Evolutionary conservation across 1,140 invertebrate genomes (phyloP).

Genomic region (Sitophilus oryzae): DNA sequence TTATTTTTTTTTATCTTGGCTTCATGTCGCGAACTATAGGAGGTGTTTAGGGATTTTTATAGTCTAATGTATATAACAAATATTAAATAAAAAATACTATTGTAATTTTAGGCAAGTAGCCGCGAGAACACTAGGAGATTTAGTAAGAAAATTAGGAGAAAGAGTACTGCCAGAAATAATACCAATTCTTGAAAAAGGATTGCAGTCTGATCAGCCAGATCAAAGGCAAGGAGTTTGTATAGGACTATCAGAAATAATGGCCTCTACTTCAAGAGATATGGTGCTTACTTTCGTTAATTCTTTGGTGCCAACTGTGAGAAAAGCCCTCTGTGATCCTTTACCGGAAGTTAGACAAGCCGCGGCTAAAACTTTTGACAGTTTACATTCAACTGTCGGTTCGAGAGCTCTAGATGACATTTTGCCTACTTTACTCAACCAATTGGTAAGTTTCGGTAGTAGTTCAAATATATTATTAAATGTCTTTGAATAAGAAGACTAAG

Average conservation of each 20-base stretch:
- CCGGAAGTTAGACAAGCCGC: constrained; percentile 91
- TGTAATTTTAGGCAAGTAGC: constrained; percentile 69
- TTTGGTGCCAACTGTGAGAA: constrained; percentile 92
- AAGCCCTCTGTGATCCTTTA: constrained; percentile 88
- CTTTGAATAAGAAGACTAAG: too few species aligned
- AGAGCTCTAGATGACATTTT: constrained; percentile 97
- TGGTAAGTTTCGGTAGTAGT: constrained; percentile 54
- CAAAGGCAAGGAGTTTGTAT: constrained; percentile 98
- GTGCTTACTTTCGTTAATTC: constrained; percentile 90
- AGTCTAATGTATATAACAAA: too few species aligned
- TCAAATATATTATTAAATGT: too few species aligned
- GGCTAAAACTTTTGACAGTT: constrained; percentile 92
- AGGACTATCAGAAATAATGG: constrained; percentile 96
- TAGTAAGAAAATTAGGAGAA: constrained; percentile 96
- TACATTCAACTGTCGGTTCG: constrained; percentile 90
- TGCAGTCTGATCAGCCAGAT: constrained; percentile 85
- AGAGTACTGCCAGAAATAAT: constrained; percentile 96
- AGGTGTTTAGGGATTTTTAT: too few species aligned
- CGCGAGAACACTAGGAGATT: constrained; percentile 91
- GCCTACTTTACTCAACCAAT: constrained; percentile 77
- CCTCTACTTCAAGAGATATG: constrained; percentile 92
- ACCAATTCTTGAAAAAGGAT: constrained; percentile 89
- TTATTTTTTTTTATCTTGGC: not conserved
- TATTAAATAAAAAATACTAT: too few species aligned
- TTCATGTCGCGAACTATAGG: not conserved